These are phyloP conservation scores for Platichthys stellatus DNA, from an alignment of 2,113 vertebrate species.

Conservation along the genomic window DNA sequence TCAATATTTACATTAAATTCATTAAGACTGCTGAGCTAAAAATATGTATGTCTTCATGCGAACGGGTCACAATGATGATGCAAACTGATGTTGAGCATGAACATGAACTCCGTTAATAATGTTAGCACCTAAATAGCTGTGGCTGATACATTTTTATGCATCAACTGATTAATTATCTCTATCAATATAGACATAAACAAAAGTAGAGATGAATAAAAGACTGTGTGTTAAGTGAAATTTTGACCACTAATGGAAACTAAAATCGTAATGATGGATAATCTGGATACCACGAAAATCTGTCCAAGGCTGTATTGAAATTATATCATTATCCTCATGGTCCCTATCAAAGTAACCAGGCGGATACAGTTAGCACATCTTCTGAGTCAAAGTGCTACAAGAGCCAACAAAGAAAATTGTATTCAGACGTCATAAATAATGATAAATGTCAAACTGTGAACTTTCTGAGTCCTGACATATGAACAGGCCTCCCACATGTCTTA, in stretches of 20 bases:
- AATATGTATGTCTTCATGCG: too few relatives aligned
- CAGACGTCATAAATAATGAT: slow-evolving; percentile 2
- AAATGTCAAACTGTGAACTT: not conserved
- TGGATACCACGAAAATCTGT: not conserved
- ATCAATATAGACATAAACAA: too few relatives aligned
- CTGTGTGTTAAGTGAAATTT: too few relatives aligned
- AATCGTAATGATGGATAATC: not conserved
- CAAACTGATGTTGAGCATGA: too few relatives aligned
- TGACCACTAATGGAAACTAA: not conserved
- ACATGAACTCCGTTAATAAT: too few relatives aligned
- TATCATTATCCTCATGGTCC: not conserved
- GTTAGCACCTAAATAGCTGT: too few relatives aligned
- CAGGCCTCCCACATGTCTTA: slow-evolving; percentile 14
- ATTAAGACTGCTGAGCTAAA: too few relatives aligned
- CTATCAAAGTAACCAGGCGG: not conserved
- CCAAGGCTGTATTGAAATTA: not conserved
- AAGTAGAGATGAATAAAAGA: too few relatives aligned
- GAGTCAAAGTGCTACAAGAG: not conserved
- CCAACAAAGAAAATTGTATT: not conserved
- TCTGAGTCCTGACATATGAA: not conserved
- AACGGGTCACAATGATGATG: too few relatives aligned
- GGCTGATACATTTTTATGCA: too few relatives aligned
- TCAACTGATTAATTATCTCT: too few relatives aligned
- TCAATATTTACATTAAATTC: too few relatives aligned
- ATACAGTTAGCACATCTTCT: not conserved